phyloP scores from a whole-genome alignment of 1,140 invertebrate species.

The Dendrolimus punctatus region DNA sequence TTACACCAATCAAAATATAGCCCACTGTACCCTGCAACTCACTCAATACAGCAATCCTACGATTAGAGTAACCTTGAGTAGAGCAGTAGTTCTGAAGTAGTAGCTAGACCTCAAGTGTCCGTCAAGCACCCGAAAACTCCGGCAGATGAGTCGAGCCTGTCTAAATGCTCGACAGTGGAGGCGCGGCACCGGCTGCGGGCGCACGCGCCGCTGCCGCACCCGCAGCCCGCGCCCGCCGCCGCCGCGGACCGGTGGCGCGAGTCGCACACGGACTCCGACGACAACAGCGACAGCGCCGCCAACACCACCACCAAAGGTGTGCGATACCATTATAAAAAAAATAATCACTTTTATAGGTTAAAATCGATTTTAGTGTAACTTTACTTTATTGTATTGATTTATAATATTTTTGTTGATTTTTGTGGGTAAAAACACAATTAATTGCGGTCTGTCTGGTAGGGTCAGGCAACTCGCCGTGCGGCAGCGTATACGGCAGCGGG shows the following conservation, averaged over 20 bases:
- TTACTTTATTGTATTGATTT: too few species aligned
- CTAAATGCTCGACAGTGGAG: slow-evolving; percentile 75
- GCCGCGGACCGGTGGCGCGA: slow-evolving; percentile 50
- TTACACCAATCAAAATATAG: too few species aligned
- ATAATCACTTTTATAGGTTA: too few species aligned
- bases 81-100: too few species aligned
- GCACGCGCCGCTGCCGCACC: slow-evolving; percentile 41
- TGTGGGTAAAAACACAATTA: too few species aligned
- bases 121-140: slow-evolving; percentile 6
- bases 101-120: slow-evolving; percentile 5
- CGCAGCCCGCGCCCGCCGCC: slow-evolving; percentile 34
- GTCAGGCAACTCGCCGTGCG: slow-evolving; percentile 50
- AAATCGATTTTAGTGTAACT: too few species aligned
- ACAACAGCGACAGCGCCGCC: slow-evolving; percentile 81
- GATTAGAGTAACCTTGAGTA: too few species aligned
- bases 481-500: slow-evolving; percentile 56
- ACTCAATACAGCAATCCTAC: too few species aligned
- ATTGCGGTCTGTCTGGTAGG: slow-evolving; percentile 19
- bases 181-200: slow-evolving; percentile 61
- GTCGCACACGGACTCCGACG: slow-evolving; percentile 69
- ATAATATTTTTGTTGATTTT: too few species aligned
- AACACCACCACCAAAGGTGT: slow-evolving; percentile 70
- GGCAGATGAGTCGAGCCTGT: slow-evolving; percentile 74
- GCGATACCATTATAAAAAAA: too few species aligned
- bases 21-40: too few species aligned